Conservation (phyloP, 2,888 invertebrate species). For the Synanthedon andrenaeformis region DNA sequence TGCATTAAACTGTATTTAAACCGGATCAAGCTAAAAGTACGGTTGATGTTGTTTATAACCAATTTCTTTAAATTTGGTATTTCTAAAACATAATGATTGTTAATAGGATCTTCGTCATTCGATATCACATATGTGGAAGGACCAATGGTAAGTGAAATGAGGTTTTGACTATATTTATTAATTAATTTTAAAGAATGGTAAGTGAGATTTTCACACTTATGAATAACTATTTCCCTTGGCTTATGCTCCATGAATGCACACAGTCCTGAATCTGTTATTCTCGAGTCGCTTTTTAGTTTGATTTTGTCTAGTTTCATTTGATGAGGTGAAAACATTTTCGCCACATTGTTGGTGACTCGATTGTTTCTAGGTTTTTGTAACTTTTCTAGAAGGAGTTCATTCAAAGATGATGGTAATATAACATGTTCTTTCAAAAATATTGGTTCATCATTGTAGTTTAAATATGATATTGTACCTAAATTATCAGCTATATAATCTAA, state of each 20-base stretch:
- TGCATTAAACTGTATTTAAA: conserved; percentile 75
- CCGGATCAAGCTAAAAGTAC: conserved; percentile 58
- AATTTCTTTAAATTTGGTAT: conserved; percentile 73
- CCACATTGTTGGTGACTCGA: conserved; percentile 75
- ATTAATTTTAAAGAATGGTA: conserved; percentile 74
- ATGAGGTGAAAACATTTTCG: conserved; percentile 78
- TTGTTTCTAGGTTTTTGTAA: conserved; percentile 56
- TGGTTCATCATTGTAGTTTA: conserved; percentile 52
- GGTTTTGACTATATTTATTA: conserved; percentile 75
- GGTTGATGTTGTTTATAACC: conserved; percentile 65
- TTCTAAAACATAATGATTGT: conserved; percentile 66
- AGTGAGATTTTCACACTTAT: conserved; percentile 78
- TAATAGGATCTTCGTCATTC: conserved; percentile 43
- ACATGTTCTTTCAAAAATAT: conserved; percentile 71
- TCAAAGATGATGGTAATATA: conserved; percentile 77
- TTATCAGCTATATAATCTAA: conserved; percentile 73
- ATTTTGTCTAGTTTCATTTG: conserved; percentile 78
- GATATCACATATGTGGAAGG: conserved; percentile 74
- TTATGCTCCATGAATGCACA: conserved; percentile 79
- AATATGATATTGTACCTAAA: conserved; percentile 71
- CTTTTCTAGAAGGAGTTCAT: conserved; percentile 74
- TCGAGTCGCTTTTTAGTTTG: conserved; percentile 74
- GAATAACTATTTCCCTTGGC: conserved; percentile 79
- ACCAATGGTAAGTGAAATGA: conserved; percentile 79
- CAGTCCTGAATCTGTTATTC: conserved; percentile 79